Evolutionary conservation across 2,113 vertebrate species (phyloP), one percentile per base, ranked within the genome.

Genomic region (Calidris pugnax): DNA sequence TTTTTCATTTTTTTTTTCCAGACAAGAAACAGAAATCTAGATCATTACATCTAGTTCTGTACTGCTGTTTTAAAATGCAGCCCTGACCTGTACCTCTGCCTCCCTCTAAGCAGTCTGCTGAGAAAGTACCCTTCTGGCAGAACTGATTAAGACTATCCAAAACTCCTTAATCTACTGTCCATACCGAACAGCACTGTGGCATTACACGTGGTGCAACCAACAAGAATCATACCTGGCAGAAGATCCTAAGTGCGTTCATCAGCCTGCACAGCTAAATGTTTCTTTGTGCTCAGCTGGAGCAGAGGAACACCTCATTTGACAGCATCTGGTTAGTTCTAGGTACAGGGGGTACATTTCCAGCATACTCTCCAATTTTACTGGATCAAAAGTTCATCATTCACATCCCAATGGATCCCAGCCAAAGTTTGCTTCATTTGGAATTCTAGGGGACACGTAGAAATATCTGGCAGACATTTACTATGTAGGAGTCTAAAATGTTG

Each of bases 1-100:
- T 97, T 88, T 92, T 96, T 96, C 84, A 81, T 53, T 92, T 93
- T 94, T 93, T 97, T 97, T 97, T 95, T 83, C 73, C 68, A 90
- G 85, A 76, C 73, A 85, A 96, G 90, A 95, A 95, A 83, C 85
- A 95, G 83, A 96, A 97, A 96, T 94, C 85, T 90, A 83, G 69
- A 93, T 96, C 45, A 50, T 86, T 79, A 5, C 37, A 93, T 95
- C 55, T 45, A 32, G 1, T 17, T 63, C 71, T 47, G 55, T 59
- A 79, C 35, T 63, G n/a, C 51, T 81, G 14, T 69, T 96, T 96
- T 66, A 91, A 97, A 97, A 95, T 83, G 85, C 66, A 96, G 67
- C 50, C 85, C 37, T 69, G 82, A 96, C 75, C 56, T 85, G 85
- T 51, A 60, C 89, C 79, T 96, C 83, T 90, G 81, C 84, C 85